These are phyloP conservation scores for Cyclophora albipunctata DNA, from an alignment of 2,888 invertebrate species.

Conservation along the genomic window DNA sequence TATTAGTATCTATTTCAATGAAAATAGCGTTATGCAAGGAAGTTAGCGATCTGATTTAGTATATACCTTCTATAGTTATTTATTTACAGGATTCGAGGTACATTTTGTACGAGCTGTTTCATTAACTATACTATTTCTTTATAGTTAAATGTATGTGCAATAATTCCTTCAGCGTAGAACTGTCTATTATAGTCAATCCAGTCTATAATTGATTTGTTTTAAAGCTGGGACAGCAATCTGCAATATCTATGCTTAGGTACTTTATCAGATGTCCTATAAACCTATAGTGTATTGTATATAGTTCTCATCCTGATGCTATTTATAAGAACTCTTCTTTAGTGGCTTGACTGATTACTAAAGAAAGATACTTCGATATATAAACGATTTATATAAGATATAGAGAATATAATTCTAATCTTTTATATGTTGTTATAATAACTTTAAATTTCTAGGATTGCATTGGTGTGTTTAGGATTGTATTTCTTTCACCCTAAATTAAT, in stretches of 20 bases:
- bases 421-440: constrained; percentile 53
- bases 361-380: constrained; percentile 29
- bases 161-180: constrained; percentile 13
- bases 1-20: too few relatives aligned
- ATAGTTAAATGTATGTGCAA: constrained; percentile 17
- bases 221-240: constrained; percentile 14
- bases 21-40: neutral
- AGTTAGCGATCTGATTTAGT: constrained; percentile 24
- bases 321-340: constrained; percentile 5
- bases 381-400: constrained; percentile 37
- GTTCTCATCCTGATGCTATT: neutral
- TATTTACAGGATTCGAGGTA: neutral
- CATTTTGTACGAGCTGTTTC: constrained; percentile 6
- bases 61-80: constrained; percentile 1
- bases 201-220: constrained; percentile 13
- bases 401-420: constrained; percentile 59
- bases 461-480: constrained; percentile 43
- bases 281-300: constrained; percentile 12
- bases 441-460: constrained; percentile 34
- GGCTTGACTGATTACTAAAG: constrained; percentile 42
- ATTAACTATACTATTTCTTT: constrained; percentile 7
- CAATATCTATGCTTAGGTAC: constrained; percentile 10
- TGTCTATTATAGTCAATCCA: constrained; percentile 10
- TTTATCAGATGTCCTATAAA: constrained; percentile 15
- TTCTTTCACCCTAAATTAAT: constrained; percentile 9